A percentile compares a stretch with the other conserved stretches of the same genome.
phyloP scores from a whole-genome alignment of 2,113 vertebrate species.

The Gopherus evgoodei region DNA sequence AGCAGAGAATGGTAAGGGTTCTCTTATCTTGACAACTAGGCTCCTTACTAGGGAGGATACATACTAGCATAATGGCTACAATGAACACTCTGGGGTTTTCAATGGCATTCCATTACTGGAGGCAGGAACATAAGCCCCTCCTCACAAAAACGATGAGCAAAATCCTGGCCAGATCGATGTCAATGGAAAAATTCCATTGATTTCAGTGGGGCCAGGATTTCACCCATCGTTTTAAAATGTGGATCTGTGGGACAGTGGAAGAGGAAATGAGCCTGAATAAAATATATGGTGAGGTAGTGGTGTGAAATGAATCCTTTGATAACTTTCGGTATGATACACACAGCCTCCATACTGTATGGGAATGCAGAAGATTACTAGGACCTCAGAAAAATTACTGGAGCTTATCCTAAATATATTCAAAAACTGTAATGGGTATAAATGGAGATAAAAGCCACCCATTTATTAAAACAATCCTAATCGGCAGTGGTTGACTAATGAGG shows the following conservation, averaged over 20 bases:
- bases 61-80: neutral
- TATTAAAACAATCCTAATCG: neutral
- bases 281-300: neutral
- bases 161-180: neutral
- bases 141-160: fast-evolving
- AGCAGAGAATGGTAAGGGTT: conserved; percentile 85
- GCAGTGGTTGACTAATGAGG: neutral
- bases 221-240: neutral
- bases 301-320: neutral
- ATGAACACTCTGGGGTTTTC: neutral
- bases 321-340: neutral
- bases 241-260: neutral
- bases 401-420: neutral
- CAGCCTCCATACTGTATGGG: neutral
- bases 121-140: neutral
- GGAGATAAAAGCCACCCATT: neutral
- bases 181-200: neutral
- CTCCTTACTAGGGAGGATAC: neutral
- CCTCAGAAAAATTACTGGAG: neutral
- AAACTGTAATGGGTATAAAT: neutral
- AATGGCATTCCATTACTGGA: neutral
- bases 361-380: neutral
- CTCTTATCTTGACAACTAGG: neutral
- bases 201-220: neutral
- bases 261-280: neutral